A percentile compares a stretch with the other conserved stretches of the same genome.
phyloP scores from a whole-genome alignment of 2,113 vertebrate genomes.

The Trematocara variabile region DNA sequence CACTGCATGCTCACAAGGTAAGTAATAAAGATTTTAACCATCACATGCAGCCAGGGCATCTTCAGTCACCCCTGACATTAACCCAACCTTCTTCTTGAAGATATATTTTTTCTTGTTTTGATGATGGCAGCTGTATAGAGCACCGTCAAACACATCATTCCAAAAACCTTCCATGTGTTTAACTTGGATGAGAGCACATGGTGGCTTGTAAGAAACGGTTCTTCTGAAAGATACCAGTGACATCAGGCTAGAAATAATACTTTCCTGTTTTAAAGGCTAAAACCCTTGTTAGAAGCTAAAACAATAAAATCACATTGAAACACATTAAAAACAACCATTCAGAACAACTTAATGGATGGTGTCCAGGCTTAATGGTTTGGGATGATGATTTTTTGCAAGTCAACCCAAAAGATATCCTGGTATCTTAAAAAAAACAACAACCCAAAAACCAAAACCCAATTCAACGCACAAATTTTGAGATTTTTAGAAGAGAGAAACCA shows the following conservation, averaged over 20 bases:
- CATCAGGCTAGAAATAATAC: not conserved
- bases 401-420: not conserved
- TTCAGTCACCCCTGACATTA: not conserved
- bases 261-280: not conserved
- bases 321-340: not conserved
- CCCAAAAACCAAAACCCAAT: not conserved
- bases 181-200: not conserved
- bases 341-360: not conserved
- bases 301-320: not conserved
- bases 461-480: not conserved
- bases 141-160: not conserved
- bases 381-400: not conserved
- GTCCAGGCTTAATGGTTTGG: not conserved
- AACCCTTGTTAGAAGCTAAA: not conserved
- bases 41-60: not conserved
- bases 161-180: not conserved
- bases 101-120: not conserved
- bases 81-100: not conserved
- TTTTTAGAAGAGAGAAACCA: not conserved
- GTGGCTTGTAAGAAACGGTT: not conserved
- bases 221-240: not conserved
- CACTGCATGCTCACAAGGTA: rapidly evolving
- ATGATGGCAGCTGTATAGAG: not conserved
- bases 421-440: not conserved
- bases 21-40: not conserved